phyloP scores from a whole-genome alignment of 1,140 invertebrate species.

The Trichogramma pretiosum region DNA sequence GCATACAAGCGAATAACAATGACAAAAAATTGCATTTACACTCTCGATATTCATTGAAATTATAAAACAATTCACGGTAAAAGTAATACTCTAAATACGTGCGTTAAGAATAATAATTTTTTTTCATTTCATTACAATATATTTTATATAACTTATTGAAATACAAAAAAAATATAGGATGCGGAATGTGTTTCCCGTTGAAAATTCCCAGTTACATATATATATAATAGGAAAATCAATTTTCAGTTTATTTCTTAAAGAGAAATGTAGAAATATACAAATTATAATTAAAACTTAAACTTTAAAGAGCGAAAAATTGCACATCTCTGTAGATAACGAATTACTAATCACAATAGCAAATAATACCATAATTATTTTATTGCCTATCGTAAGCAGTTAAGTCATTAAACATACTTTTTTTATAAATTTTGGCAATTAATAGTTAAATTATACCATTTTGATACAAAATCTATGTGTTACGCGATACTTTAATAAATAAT shows the following conservation, averaged over 20 bases:
- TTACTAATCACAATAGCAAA: no score
- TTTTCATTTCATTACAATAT: not conserved
- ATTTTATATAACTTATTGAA: no score
- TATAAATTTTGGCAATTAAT: constrained; percentile 1
- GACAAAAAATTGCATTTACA: no score
- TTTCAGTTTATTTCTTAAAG: no score
- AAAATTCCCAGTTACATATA: constrained; percentile 16
- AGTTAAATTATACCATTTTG: constrained; percentile 1
- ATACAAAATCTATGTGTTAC: no score
- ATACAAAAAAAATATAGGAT: constrained; percentile 1
- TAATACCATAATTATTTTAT: constrained; percentile 4
- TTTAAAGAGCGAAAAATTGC: constrained; percentile 11
- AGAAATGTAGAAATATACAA: constrained; percentile 11
- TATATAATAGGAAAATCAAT: constrained; percentile 14
- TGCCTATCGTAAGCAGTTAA: no score
- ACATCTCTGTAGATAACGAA: constrained; percentile 18
- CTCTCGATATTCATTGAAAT: no score
- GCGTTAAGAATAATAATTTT: not conserved
- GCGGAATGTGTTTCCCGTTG: constrained; percentile 16
- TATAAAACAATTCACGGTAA: no score
- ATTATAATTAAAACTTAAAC: constrained; percentile 14
- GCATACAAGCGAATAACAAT: no score
- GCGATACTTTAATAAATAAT: no score
- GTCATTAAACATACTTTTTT: constrained; percentile 7
- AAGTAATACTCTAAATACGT: not conserved